Conservation (phyloP, 2,113 vertebrate species). For the Electrona antarctica region DNA sequence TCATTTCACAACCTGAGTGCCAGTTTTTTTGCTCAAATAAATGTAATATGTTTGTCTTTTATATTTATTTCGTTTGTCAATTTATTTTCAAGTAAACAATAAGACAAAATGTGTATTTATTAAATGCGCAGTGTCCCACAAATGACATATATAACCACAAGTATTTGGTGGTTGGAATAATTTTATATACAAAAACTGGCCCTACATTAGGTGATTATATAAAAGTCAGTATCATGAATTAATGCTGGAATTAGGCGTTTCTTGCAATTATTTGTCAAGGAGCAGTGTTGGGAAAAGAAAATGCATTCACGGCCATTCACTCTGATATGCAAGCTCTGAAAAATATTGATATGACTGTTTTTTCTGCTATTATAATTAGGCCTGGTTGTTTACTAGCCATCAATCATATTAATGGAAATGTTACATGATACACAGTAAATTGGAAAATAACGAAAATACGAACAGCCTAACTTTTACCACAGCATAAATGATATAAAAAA, state of each 20-base stretch:
- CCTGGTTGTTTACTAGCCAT: neutral
- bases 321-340: neutral
- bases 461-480: no score
- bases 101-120: no score
- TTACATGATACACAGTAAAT: neutral
- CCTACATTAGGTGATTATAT: neutral
- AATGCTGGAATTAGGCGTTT: neutral
- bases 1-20: neutral
- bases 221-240: neutral
- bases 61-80: no score
- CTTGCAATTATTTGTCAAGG: neutral
- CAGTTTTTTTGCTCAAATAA: neutral
- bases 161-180: neutral
- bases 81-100: no score
- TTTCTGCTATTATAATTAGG: constrained; percentile 8
- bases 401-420: no score
- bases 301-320: neutral
- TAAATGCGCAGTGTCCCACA: neutral
- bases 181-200: neutral
- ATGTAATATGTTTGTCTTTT: neutral
- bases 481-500: no score
- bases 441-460: neutral
- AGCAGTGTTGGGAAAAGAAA: neutral
- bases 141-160: constrained; percentile 13
- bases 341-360: neutral